Conservation (phyloP, 2,888 invertebrate species). For the Podabrus alpinus region DNA sequence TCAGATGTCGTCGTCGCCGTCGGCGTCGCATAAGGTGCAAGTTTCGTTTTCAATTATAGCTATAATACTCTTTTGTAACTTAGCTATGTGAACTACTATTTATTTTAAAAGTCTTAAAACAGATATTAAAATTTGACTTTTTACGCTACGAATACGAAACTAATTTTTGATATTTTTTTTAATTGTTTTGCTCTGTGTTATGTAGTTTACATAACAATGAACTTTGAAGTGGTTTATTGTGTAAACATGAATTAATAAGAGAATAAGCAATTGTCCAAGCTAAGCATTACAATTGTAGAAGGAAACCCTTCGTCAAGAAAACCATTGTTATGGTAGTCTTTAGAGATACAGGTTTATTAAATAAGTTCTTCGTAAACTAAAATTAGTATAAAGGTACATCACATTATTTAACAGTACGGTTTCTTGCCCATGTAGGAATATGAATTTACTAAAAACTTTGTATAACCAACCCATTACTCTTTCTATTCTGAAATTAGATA, state of each 20-base stretch:
- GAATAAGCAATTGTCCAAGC: conserved; percentile 1
- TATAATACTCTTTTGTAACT: no score
- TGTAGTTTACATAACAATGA: neutral
- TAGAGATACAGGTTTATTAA: conserved; percentile 6
- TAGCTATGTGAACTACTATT: no score
- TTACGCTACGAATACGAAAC: neutral
- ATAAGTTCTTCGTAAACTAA: neutral
- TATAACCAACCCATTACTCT: neutral
- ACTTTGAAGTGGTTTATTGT: neutral
- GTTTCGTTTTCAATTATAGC: no score
- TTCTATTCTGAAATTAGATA: neutral
- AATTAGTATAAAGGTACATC: neutral
- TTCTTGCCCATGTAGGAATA: neutral
- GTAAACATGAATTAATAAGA: conserved; percentile 1
- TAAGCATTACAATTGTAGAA: conserved; percentile 1
- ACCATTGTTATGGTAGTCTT: conserved; percentile 4
- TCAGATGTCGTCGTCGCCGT: no score
- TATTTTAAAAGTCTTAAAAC: no score
- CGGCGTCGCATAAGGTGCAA: no score
- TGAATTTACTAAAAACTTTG: neutral
- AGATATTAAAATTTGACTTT: no score
- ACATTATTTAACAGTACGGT: neutral
- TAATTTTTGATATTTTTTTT: neutral
- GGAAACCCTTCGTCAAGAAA: neutral
- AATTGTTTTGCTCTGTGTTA: neutral